Base-by-base conservation (phyloP, 2,888 invertebrate genomes). In the Amphipyra tragopoginis region DNA sequence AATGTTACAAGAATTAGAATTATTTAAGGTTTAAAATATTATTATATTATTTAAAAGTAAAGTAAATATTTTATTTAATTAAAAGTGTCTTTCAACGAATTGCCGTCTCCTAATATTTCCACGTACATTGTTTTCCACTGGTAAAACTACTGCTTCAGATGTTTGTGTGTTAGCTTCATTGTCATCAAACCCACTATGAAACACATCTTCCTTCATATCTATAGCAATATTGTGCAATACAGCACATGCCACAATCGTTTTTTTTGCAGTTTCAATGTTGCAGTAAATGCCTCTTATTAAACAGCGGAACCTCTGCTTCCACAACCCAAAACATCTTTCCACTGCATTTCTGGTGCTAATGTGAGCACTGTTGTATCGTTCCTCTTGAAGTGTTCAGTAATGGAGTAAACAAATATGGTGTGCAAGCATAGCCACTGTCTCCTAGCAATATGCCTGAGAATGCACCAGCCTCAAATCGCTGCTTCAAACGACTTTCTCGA, bases 391-490 rank as follows among this genome's bases (percentile, higher is more conserved):
- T n/a, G n/a, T n/a, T n/a, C n/a, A n/a, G n/a, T n/a, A n/a, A n/a
- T n/a, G n/a, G n/a, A n/a, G n/a, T n/a, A n/a, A n/a, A n/a, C n/a
- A n/a, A n/a, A n/a, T n/a, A n/a, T n/a, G n/a, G n/a, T n/a, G n/a
- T n/a, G n/a, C n/a, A n/a, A n/a, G n/a, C n/a, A n/a, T n/a, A n/a
- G n/a, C n/a, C n/a, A n/a, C n/a, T n/a, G n/a, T n/a, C n/a, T n/a
- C n/a, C n/a, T n/a, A n/a, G n/a, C 21, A 21, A 21, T 21, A 21
- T 21, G 21, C 21, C 21, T 21, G 21, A 21, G 21, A 21, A 21
- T 33, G 33, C 33, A 33, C 33, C 33, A 33, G 43, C 48, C 26
- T 62, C 68, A 70, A 72, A 75, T 10, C 60, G 11, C 11, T 70
- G 59, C 40, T 69, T 71, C 36, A 75, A 49, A 8, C 49, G 3